Evolutionary conservation across 2,797 vertebrate species (phyloP).

Genomic region (Gymnoscopelus microlampas): DNA sequence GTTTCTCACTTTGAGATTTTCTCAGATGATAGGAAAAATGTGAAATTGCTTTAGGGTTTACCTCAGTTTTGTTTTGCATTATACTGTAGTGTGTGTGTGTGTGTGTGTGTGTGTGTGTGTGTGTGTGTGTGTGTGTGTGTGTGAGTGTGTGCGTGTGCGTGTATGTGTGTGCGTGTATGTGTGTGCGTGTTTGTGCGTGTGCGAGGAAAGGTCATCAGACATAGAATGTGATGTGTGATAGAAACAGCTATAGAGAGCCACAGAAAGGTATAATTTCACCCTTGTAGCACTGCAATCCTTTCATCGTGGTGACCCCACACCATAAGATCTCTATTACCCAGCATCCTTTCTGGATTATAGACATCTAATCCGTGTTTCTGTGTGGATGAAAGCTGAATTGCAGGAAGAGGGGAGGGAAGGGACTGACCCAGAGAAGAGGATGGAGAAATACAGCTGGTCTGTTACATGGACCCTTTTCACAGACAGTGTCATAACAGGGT

Average conservation of each 20-base stretch:
- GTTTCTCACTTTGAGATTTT: too few relatives aligned
- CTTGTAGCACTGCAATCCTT: slow-evolving; percentile 59
- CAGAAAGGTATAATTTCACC: slow-evolving; percentile 24
- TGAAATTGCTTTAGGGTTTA: too few relatives aligned
- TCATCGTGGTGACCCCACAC: slow-evolving; percentile 59
- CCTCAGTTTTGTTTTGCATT: background rate
- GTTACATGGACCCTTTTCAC: background rate
- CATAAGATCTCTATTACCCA: slow-evolving; percentile 57
- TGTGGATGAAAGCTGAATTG: slow-evolving; percentile 48
- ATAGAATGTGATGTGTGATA: slow-evolving; percentile 39
- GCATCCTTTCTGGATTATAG: slow-evolving; percentile 45
- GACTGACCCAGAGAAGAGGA: slow-evolving; percentile 17
- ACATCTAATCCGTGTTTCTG: slow-evolving; percentile 46
- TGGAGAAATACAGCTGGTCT: slow-evolving; percentile 10
- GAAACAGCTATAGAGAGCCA: too few relatives aligned
- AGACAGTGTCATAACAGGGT: too few relatives aligned
- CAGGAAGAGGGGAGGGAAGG: background rate
- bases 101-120: background rate
- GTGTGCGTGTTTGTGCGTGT: background rate
- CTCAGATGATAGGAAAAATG: too few relatives aligned
- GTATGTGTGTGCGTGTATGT: background rate
- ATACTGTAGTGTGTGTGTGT: background rate
- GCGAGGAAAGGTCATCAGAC: slow-evolving; percentile 44
- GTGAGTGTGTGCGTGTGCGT: background rate
- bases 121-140: background rate